phyloP scores from a whole-genome alignment of 2,888 invertebrate genomes.

The Elysia crispata region DNA sequence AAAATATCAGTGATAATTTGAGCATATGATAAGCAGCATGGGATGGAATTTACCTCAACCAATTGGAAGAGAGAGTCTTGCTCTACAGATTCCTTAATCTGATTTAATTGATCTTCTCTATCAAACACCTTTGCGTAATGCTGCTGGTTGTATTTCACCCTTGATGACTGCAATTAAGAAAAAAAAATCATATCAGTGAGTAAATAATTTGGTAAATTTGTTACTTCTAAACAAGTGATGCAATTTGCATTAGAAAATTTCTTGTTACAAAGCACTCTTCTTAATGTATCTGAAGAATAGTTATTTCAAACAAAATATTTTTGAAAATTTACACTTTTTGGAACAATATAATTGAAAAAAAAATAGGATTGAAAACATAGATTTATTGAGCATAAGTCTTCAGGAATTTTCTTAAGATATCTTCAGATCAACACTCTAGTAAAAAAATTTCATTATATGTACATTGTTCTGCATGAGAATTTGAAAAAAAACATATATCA shows the following conservation, averaged over 20 bases:
- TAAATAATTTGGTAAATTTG: no score
- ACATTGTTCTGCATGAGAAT: not conserved
- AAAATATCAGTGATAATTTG: no score
- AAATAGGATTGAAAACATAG: not conserved
- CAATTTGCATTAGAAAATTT: no score
- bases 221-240: no score
- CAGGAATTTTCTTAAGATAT: not conserved
- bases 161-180: slow-evolving; percentile 82
- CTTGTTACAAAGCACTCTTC: no score
- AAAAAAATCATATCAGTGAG: no score
- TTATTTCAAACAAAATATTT: not conserved
- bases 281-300: not conserved
- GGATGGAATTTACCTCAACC: slow-evolving; percentile 85
- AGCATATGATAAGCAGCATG: no score
- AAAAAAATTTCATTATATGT: not conserved
- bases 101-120: slow-evolving; percentile 82
- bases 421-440: no score
- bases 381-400: not conserved
- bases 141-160: slow-evolving; percentile 95
- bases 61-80: slow-evolving; percentile 91
- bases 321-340: not conserved
- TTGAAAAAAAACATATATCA: slow-evolving; percentile 57
- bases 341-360: not conserved
- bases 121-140: slow-evolving; percentile 89
- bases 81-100: slow-evolving; percentile 84